Evolutionary conservation across 1,140 invertebrate species (phyloP).

Genomic region (Hyposmocoma kahamanoa): DNA sequence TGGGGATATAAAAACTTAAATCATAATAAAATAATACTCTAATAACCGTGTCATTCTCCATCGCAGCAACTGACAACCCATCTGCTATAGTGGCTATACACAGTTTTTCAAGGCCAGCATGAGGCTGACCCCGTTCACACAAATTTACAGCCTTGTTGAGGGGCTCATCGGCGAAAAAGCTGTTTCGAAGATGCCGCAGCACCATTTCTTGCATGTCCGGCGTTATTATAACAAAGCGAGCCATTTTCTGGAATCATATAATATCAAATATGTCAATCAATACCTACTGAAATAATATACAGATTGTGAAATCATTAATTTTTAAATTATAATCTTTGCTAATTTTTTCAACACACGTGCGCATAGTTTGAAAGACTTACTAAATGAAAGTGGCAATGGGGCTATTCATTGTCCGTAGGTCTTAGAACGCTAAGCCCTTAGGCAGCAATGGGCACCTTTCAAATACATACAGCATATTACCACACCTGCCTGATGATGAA

Average conservation of each 20-base stretch:
- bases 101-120: slow-evolving; percentile 82
- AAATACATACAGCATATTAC: too few species aligned
- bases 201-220: slow-evolving; percentile 64
- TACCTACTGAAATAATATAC: slow-evolving; percentile 12
- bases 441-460: too few species aligned
- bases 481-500: too few species aligned
- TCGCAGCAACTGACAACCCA: slow-evolving; percentile 78
- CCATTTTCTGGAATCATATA: too few species aligned
- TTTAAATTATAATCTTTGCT: too few species aligned
- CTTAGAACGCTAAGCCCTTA: too few species aligned
- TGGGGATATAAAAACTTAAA: too few species aligned
- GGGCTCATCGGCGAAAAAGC: slow-evolving; percentile 87
- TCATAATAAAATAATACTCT: too few species aligned
- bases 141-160: slow-evolving; percentile 84
- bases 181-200: slow-evolving; percentile 79
- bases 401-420: too few species aligned
- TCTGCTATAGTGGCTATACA: slow-evolving; percentile 77
- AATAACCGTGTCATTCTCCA: slow-evolving; percentile 75
- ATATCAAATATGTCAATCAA: slow-evolving; percentile 18
- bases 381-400: too few species aligned
- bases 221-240: slow-evolving; percentile 44
- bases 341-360: too few species aligned
- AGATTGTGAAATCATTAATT: slow-evolving; percentile 6
- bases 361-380: too few species aligned
- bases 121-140: slow-evolving; percentile 79